Conservation (phyloP, 2,113 vertebrate genomes). For the Siniperca chuatsi region DNA sequence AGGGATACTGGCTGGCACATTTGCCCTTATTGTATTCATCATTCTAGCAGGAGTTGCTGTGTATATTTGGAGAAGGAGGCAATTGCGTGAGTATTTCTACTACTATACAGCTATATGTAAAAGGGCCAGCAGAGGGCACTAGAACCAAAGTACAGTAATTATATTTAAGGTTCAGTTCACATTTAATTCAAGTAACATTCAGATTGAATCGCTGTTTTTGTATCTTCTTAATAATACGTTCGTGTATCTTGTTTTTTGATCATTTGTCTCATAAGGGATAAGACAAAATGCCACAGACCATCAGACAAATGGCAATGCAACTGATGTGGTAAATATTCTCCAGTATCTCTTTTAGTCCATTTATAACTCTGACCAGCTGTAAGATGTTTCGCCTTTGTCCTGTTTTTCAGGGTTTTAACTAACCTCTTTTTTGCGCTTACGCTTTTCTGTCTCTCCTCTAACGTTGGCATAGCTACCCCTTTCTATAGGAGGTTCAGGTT, state of each 20-base stretch:
- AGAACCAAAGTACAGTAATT: neutral
- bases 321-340: slow-evolving; percentile 14
- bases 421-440: neutral
- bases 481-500: slow-evolving; percentile 58
- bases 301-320: rapidly evolving
- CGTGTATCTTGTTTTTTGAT: neutral
- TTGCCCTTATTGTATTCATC: rapidly evolving
- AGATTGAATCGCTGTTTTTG: neutral
- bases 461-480: slow-evolving; percentile 32
- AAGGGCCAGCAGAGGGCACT: slow-evolving; percentile 9
- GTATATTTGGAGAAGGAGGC: neutral
- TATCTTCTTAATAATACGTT: neutral
- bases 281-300: rapidly evolving
- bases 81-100: slow-evolving; percentile 35
- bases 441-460: slow-evolving; percentile 34
- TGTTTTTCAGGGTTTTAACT: neutral
- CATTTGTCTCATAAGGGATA: neutral
- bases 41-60: rapidly evolving
- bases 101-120: neutral
- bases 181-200: neutral
- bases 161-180: neutral
- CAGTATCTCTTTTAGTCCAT: neutral
- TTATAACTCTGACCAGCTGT: neutral
- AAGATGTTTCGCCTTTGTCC: neutral
- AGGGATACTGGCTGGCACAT: no score